Conservation (phyloP, 92 coral and sea anemone genomes). For the Pocillopora meandrina region DNA sequence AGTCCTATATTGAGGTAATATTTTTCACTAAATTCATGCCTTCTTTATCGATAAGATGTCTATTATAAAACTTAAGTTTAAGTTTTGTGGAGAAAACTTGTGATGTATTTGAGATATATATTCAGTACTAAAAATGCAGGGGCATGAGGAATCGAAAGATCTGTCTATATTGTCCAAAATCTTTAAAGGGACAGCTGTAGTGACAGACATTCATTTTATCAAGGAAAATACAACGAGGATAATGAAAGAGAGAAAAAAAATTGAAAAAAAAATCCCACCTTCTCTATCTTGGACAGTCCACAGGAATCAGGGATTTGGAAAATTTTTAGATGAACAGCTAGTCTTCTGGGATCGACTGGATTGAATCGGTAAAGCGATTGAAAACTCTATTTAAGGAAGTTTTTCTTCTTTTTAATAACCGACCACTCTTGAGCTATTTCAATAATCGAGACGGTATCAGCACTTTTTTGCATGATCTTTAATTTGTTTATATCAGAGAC, state of each 20-base stretch:
- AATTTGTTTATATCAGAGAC: constrained; percentile 74
- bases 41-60: constrained; percentile 19
- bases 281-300: neutral
- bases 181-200: constrained; percentile 2
- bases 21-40: constrained; percentile 36
- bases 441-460: constrained; percentile 42
- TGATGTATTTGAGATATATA: too few relatives aligned
- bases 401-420: constrained; percentile 29
- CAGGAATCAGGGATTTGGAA: too few relatives aligned
- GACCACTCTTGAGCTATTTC: constrained; percentile 27
- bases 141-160: neutral
- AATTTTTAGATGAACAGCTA: neutral
- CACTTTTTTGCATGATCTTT: constrained; percentile 33
- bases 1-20: constrained; percentile 20
- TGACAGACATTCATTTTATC: constrained; percentile 27
- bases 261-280: constrained; percentile 33
- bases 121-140: neutral
- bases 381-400: constrained; percentile 32
- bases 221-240: neutral
- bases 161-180: neutral
- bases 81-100: neutral
- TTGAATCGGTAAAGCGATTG: constrained; percentile 20
- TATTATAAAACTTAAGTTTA: constrained; percentile 3
- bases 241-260: constrained; percentile 7
- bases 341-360: neutral